Base-by-base conservation (phyloP, 2,113 vertebrate species). In the Sebastes fasciatus region DNA sequence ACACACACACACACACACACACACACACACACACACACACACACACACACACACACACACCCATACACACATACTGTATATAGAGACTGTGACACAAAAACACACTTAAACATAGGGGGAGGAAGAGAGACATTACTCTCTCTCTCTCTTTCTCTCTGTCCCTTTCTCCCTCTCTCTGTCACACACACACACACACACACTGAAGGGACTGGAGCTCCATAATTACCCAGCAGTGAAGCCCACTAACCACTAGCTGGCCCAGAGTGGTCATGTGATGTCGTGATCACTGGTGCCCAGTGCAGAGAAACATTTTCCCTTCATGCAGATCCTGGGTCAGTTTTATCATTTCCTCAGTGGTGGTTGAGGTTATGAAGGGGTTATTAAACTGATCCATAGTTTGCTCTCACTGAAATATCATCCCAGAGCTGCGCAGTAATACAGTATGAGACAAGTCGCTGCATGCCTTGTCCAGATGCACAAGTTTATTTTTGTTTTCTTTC, bases 201-300 rank as follows among this genome's bases (percentile, higher is more conserved):
- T 10, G 23, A 77, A 11, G 60, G 57, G 76, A 82, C 71, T 81
- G 62, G 73, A 93, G 91, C 81, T 90, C 87, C 77, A 78, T 92
- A 93, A 93, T 93, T 93, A 93, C 79, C 26, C 7, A 77, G 86
- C 77, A 84, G 76, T 62, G 57, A 68, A 91, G 87, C 82, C 78
- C 77, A 69, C 77, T 90, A 92, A 92, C 85, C 86, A 83, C 84
- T 73, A 64, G 83, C 84, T 80, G 72, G 87, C 66, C 48, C 60
- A 43, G 52, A 76, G 51, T 80, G 92, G 67, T 80, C 89, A 80
- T 82, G 89, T 88, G 83, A 89, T n/a, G 54, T 46, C 71, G 70
- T 67, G 77, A 83, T 88, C 79, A 61, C 62, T 74, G 76, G 58
- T 70, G 70, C 65, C 51, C 71, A 69, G 76, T 16, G 26, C 17